Conservation (phyloP, 2,113 vertebrate genomes). For the Melanostigma gelatinosum region DNA sequence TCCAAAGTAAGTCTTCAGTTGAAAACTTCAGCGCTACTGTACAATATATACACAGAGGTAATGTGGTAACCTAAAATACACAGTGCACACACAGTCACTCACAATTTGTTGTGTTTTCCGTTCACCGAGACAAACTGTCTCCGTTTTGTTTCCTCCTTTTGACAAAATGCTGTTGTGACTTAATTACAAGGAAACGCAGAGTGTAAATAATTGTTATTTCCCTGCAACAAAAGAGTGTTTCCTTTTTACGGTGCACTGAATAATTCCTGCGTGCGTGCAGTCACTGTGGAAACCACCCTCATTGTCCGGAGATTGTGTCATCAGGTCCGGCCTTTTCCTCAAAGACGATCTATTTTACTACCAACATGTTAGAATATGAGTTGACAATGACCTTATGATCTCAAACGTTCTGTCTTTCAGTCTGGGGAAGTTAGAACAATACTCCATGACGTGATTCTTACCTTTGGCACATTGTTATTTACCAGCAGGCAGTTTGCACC, state of each 20-base stretch:
- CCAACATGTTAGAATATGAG: slow-evolving; percentile 40
- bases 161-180: slow-evolving; percentile 29
- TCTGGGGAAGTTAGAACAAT: slow-evolving; percentile 71
- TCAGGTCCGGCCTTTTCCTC: slow-evolving; percentile 48
- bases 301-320: slow-evolving; percentile 64
- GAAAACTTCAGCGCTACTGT: not conserved
- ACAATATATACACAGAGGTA: slow-evolving; percentile 11
- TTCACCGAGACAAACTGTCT: slow-evolving; percentile 28
- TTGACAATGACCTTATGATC: slow-evolving; percentile 58
- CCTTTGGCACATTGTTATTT: slow-evolving; percentile 37
- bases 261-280: slow-evolving; percentile 22
- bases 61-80: slow-evolving; percentile 13
- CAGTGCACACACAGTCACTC: not conserved
- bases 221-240: slow-evolving; percentile 58
- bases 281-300: slow-evolving; percentile 69
- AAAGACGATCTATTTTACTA: slow-evolving; percentile 50
- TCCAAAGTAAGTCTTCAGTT: slow-evolving; percentile 86
- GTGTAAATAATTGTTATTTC: slow-evolving; percentile 44
- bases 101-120: slow-evolving; percentile 7
- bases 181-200: slow-evolving; percentile 64
- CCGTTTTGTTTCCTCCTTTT: slow-evolving; percentile 23
- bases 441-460: slow-evolving; percentile 37
- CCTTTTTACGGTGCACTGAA: slow-evolving; percentile 27
- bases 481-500: slow-evolving; percentile 35
- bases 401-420: slow-evolving; percentile 39